These are phyloP conservation scores for Tyrophagus putrescentiae DNA, from an alignment of 1,140 invertebrate genomes.

Conservation along the genomic window DNA sequence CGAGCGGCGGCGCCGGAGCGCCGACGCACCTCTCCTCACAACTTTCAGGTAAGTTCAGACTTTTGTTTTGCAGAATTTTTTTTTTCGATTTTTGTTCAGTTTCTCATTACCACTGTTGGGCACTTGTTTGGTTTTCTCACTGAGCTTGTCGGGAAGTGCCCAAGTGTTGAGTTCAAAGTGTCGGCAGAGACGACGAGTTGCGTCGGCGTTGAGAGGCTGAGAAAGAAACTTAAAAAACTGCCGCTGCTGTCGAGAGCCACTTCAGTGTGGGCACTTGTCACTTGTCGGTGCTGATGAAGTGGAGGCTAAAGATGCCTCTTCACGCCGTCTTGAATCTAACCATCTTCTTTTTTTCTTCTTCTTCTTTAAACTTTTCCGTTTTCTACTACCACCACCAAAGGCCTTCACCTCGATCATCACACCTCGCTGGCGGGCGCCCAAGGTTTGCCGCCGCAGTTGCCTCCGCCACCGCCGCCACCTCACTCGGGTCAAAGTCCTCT, in stretches of 20 bases:
- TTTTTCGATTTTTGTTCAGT: neutral
- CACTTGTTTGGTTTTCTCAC: constrained; percentile 1
- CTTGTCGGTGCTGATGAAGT: neutral
- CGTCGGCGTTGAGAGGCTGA: no score
- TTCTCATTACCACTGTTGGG: neutral
- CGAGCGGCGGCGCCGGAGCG: constrained; percentile 10
- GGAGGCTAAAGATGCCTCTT: no score
- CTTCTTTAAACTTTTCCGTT: neutral
- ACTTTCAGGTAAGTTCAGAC: constrained; percentile 13
- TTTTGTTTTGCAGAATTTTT: neutral
- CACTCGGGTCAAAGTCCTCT: constrained; percentile 6
- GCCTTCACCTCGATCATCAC: neutral
- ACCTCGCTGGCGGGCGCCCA: neutral
- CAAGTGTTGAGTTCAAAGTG: neutral
- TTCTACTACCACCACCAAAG: neutral
- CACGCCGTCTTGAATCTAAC: no score
- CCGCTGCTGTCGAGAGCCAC: neutral
- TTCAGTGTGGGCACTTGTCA: neutral
- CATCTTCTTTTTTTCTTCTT: neutral
- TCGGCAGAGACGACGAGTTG: neutral
- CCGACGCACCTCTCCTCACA: constrained; percentile 2
- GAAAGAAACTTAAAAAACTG: no score
- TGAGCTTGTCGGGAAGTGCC: neutral
- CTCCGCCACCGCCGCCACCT: neutral
- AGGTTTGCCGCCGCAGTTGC: neutral